phyloP scores from a whole-genome alignment of 2,113 vertebrate genomes.

The Prionailurus bengalensis region DNA sequence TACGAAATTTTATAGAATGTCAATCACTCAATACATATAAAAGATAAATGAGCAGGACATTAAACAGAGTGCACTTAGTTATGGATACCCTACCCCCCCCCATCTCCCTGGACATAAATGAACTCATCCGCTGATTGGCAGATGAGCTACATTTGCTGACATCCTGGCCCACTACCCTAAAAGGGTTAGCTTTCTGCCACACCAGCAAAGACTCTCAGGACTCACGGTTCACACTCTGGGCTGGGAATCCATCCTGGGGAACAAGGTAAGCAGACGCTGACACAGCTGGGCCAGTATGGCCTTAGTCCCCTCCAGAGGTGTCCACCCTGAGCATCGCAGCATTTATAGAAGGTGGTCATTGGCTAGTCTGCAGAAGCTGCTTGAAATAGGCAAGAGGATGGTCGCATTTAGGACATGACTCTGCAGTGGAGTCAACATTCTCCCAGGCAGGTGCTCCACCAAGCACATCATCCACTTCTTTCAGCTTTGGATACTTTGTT shows the following conservation, averaged over 20 bases:
- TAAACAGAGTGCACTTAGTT: no score
- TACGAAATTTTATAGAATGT: not conserved
- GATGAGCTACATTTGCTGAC: not conserved
- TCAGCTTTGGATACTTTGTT: no score
- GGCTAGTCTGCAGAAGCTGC: conserved; percentile 98
- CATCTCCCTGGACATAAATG: not conserved
- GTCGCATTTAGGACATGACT: conserved; percentile 95
- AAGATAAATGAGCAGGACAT: not conserved
- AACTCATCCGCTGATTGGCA: not conserved
- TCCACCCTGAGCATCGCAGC: conserved; percentile 94
- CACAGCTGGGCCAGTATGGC: not conserved
- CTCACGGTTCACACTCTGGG: not conserved
- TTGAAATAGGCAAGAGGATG: conserved; percentile 98
- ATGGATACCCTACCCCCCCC: not conserved
- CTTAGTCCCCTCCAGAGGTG: conserved; percentile 95
- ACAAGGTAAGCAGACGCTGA: not conserved
- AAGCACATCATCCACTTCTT: no score
- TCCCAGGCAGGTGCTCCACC: no score
- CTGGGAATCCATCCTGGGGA: not conserved
- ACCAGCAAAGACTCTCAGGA: not conserved
- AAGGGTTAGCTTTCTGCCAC: not conserved
- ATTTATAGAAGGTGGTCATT: conserved; percentile 99
- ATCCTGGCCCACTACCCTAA: not conserved
- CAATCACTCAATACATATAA: not conserved
- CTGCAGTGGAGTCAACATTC: conserved; percentile 81